These are phyloP conservation scores for Cryptocephalus moraei DNA, from an alignment of 2,888 invertebrate species.

Conservation along the genomic window DNA sequence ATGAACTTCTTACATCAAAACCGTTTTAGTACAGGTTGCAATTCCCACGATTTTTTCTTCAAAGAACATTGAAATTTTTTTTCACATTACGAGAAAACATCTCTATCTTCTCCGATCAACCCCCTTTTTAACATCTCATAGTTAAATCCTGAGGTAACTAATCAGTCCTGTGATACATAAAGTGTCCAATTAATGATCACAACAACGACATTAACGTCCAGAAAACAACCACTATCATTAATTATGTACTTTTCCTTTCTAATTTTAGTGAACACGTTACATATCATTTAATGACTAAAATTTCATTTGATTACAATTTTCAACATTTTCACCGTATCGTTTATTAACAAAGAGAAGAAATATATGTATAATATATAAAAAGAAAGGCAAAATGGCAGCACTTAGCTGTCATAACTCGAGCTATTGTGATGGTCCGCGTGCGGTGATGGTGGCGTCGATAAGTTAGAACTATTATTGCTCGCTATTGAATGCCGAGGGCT, in stretches of 20 bases:
- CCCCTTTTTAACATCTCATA: constrained; percentile 9
- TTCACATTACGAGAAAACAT: background rate
- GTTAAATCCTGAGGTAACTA: constrained; percentile 27
- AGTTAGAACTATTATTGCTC: constrained; percentile 64
- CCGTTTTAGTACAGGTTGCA: too few species aligned
- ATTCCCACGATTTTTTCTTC: too few species aligned
- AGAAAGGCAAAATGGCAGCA: background rate
- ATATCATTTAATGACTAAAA: constrained; percentile 5
- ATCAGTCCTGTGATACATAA: constrained; percentile 23
- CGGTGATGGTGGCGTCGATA: constrained; percentile 61
- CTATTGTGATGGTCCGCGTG: constrained; percentile 55
- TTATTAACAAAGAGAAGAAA: too few species aligned
- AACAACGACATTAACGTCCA: constrained; percentile 5
- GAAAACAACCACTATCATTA: constrained; percentile 4
- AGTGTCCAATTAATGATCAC: constrained; percentile 12
- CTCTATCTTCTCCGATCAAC: background rate
- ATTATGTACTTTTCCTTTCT: constrained; percentile 1
- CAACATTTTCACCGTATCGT: background rate
- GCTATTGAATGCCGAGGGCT: constrained; percentile 64
- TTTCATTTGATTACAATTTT: constrained; percentile 2
- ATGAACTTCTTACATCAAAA: background rate
- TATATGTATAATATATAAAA: background rate
- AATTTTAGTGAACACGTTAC: constrained; percentile 9
- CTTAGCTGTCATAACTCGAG: constrained; percentile 56
- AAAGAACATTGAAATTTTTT: background rate